A percentile compares a stretch with the other conserved stretches of the same genome.
Conservation (phyloP, 2,888 invertebrate species). For the Branchipolynoe longqiensis region DNA sequence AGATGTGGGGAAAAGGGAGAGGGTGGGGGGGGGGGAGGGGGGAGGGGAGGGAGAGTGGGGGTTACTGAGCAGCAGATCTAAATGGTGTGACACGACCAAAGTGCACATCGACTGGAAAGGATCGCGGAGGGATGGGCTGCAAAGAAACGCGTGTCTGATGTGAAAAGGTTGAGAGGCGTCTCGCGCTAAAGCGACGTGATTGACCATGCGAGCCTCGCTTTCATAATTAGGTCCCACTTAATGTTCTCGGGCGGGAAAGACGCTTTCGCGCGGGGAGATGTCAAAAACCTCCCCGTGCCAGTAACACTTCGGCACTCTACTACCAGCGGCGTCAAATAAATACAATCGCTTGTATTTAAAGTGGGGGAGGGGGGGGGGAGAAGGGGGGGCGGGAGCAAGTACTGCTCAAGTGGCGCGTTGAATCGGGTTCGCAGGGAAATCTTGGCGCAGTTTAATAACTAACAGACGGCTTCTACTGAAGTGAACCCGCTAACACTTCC, state of each 20-base stretch:
- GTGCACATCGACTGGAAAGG: conserved; percentile 46
- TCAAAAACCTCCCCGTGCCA: conserved; percentile 43
- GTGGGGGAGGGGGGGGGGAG: no score
- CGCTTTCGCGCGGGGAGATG: conserved; percentile 17
- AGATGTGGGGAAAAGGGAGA: no score
- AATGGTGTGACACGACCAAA: conserved; percentile 51
- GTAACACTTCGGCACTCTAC: not conserved
- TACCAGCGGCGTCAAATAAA: conserved; percentile 40
- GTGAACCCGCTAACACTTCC: no score
- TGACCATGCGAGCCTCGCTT: conserved; percentile 34
- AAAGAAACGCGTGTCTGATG: conserved; percentile 37
- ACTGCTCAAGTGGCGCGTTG: no score
- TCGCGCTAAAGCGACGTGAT: conserved; percentile 8
- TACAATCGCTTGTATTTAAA: conserved; percentile 17
- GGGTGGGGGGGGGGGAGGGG: no score
- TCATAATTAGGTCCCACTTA: conserved; percentile 43
- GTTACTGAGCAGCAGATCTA: conserved; percentile 25
- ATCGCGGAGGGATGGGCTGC: conserved; percentile 20
- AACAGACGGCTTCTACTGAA: no score
- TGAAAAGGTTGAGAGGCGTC: not conserved
- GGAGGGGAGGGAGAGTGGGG: no score
- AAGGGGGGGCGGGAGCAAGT: no score
- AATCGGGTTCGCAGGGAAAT: no score
- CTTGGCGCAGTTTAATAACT: no score
- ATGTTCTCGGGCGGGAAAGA: conserved; percentile 9